Percentiles rank a stretch among this genome's conserved stretches.
Evolutionary conservation across 1,140 invertebrate species (phyloP).

Genomic region (Meloidogyne chitwoodi): DNA sequence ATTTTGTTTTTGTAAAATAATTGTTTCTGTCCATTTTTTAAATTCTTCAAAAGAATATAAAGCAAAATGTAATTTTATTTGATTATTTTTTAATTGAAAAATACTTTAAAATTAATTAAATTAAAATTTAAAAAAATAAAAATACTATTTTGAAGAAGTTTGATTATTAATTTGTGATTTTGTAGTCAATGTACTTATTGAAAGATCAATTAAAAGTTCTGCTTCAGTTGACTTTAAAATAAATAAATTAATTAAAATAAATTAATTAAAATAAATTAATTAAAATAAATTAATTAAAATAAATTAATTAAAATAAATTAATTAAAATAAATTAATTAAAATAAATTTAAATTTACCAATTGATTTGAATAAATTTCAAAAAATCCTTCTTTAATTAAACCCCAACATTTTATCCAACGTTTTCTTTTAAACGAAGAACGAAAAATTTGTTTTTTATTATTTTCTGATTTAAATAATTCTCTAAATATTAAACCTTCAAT

Average conservation of each 20-base stretch:
- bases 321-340: neutral
- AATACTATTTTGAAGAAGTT: neutral
- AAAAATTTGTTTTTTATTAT: neutral
- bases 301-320: neutral
- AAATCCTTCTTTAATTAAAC: neutral
- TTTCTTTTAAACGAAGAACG: neutral
- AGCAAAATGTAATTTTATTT: slow-evolving; percentile 25
- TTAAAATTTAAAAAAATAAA: slow-evolving; percentile 2
- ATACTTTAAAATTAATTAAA: slow-evolving; percentile 19
- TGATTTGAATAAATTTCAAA: neutral
- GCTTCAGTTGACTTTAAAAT: slow-evolving; percentile 25
- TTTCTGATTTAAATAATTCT: neutral
- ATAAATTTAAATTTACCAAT: neutral
- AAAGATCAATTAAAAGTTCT: slow-evolving; percentile 28
- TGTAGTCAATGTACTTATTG: slow-evolving; percentile 6
- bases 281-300: neutral
- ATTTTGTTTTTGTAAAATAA: neutral
- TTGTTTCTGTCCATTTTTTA: slow-evolving; percentile 18
- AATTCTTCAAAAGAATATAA: slow-evolving; percentile 17
- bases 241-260: neutral
- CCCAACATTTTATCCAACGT: slow-evolving; percentile 18
- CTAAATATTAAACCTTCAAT: neutral
- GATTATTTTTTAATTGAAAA: slow-evolving; percentile 4
- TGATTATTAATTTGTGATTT: slow-evolving; percentile 3
- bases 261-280: neutral